phyloP scores from a whole-genome alignment of 2,113 vertebrate genomes.

The Forbesichthys papilliferus region DNA sequence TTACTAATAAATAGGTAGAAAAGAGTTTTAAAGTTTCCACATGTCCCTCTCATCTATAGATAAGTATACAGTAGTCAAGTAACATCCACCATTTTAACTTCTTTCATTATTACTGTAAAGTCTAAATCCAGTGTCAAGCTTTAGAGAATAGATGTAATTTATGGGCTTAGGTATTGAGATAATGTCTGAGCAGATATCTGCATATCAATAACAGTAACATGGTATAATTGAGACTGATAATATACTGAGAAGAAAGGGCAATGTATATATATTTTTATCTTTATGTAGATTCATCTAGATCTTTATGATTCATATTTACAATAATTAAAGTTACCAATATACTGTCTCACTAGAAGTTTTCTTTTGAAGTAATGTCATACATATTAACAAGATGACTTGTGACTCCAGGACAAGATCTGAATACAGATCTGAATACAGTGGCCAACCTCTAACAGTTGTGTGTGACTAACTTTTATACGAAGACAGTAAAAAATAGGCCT shows the following conservation, averaged over 20 bases:
- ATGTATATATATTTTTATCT: neutral
- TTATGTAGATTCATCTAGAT: neutral
- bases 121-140: neutral
- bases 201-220: too few species aligned
- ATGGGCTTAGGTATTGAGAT: neutral
- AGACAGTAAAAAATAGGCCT: slow-evolving; percentile 22
- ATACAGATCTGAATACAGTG: slow-evolving; percentile 11
- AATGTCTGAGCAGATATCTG: too few species aligned
- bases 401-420: neutral
- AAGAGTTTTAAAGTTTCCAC: neutral
- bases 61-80: neutral
- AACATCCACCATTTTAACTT: neutral
- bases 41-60: neutral
- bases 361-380: slow-evolving; percentile 50
- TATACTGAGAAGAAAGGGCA: neutral
- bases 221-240: neutral
- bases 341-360: slow-evolving; percentile 16
- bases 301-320: slow-evolving; percentile 3
- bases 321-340: slow-evolving; percentile 15
- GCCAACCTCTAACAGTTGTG: slow-evolving; percentile 2
- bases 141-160: neutral
- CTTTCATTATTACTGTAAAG: neutral
- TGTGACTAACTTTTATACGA: slow-evolving; percentile 27
- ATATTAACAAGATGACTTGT: slow-evolving; percentile 28
- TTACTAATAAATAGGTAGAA: slow-evolving; percentile 1